Evolutionary conservation across 2,797 vertebrate genomes (phyloP), one percentile per base, ranked within the genome.

Genomic region (Liparis tanakae): DNA sequence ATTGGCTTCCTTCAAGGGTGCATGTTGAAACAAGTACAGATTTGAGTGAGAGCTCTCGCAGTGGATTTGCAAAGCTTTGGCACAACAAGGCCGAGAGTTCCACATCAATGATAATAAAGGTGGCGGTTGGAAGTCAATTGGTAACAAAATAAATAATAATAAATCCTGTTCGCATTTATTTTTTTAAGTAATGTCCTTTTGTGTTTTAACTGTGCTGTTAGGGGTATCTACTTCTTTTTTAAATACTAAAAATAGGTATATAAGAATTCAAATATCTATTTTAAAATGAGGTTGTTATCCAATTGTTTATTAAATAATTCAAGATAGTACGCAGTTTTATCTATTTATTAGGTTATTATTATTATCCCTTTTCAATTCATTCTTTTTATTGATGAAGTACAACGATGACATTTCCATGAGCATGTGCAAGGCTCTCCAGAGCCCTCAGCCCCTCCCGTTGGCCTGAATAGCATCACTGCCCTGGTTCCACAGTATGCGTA

Each of bases 11-110:
- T 79, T 86, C 68, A 36, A 79, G 85, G 41, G 70, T 62, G 44
- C 43, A 54, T 12, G 36, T 43, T 78, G 43, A 66, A 71, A 70
- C 56, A 57, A 85, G 77, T 76, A 53, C 68, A 72, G 70, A 79
- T 73, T 78, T 83, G 60, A 66, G 34, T 50, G 39, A 84, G 77
- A 74, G 70, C 79, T 72, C 78, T 82, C 44, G 67, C 36, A 48
- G 39, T 0, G 9, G 65, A 82, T 81, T 60, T 78, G 76, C 7
- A 66, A 73, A 74, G 70, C 63, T 66, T 74, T 64, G 41, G 59
- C 46, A 73, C 61, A 84, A 87, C 76, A 85, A 87, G 75, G 41
- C 53, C 81, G 44, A 57, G 63, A 80, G 76, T 25, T 67, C 5
- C 22, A 74, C 46, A 46, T 62, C 70, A 82, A 14, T 57, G 41